Percentiles rank a stretch among this genome's conserved stretches.
These are phyloP conservation scores for Thomomys bottae DNA, from an alignment of 2,113 vertebrate genomes.

Conservation along the genomic window DNA sequence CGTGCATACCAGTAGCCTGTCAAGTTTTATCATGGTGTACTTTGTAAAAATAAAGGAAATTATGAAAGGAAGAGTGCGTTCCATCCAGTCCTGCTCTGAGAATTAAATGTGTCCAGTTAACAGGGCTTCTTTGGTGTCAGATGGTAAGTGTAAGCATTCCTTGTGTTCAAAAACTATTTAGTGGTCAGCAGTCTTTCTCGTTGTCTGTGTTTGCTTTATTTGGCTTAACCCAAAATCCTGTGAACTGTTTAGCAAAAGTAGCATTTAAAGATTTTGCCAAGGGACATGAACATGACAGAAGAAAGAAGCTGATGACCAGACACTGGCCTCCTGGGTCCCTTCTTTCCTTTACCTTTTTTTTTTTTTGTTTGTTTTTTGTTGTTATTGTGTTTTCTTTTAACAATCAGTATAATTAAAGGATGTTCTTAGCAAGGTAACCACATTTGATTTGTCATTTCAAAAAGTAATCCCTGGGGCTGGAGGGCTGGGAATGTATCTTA, in stretches of 20 bases:
- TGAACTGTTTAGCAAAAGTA: not conserved
- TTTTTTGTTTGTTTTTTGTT: too few relatives aligned
- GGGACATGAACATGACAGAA: not conserved
- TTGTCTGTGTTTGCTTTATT: slow-evolving; percentile 28
- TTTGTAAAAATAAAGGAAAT: slow-evolving; percentile 71
- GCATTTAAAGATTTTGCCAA: not conserved
- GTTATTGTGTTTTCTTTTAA: too few relatives aligned
- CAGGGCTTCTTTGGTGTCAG: slow-evolving; percentile 68
- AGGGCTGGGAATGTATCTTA: too few relatives aligned
- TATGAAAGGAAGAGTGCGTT: slow-evolving; percentile 45
- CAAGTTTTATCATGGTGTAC: slow-evolving; percentile 59
- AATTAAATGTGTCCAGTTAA: slow-evolving; percentile 77
- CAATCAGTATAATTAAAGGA: too few relatives aligned
- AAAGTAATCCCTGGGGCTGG: too few relatives aligned
- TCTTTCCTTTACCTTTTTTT: too few relatives aligned
- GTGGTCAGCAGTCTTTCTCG: slow-evolving; percentile 60
- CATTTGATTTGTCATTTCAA: too few relatives aligned
- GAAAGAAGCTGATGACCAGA: not conserved
- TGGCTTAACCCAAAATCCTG: not conserved
- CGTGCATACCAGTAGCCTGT: slow-evolving; percentile 43
- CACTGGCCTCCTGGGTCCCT: too few relatives aligned
- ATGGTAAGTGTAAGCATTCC: slow-evolving; percentile 69
- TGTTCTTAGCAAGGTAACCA: too few relatives aligned
- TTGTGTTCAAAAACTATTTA: slow-evolving; percentile 68
- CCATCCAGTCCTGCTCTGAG: slow-evolving; percentile 49